These are phyloP conservation scores for Plotosus lineatus DNA, from an alignment of 2,113 vertebrate species.

Conservation along the genomic window DNA sequence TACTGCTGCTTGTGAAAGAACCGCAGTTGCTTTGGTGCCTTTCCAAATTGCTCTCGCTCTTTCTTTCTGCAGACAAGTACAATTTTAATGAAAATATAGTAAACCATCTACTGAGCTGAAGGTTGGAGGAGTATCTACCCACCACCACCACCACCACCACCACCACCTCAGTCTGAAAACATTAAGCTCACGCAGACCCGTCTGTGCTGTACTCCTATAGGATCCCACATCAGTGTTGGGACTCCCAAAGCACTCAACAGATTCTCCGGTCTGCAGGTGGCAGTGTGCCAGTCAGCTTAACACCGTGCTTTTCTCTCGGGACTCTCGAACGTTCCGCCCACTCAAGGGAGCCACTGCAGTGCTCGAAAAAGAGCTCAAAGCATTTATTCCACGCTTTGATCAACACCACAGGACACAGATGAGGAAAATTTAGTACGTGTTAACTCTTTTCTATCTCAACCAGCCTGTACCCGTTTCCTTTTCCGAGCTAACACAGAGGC, in stretches of 20 bases:
- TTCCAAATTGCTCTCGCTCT: slow-evolving; percentile 28
- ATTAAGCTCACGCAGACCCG: background rate
- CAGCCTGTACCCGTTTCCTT: slow-evolving; percentile 13
- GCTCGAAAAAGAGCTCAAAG: slow-evolving; percentile 28
- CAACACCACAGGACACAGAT: slow-evolving; percentile 34
- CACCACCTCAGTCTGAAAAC: background rate
- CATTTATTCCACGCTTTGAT: slow-evolving; percentile 44
- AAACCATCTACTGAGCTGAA: background rate
- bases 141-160: no score
- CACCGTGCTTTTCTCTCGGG: slow-evolving; percentile 27
- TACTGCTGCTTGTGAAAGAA: slow-evolving; percentile 38
- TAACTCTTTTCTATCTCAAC: background rate
- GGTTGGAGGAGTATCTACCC: background rate
- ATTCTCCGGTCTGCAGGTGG: slow-evolving; percentile 49
- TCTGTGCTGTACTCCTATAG: background rate
- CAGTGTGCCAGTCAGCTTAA: slow-evolving; percentile 44
- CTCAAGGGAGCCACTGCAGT: slow-evolving; percentile 20
- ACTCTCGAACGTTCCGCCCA: slow-evolving; percentile 45
- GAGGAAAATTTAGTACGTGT: slow-evolving; percentile 32
- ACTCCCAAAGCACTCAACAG: slow-evolving; percentile 35
- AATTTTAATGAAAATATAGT: background rate
- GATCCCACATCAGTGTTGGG: slow-evolving; percentile 13
- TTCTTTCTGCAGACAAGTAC: background rate
- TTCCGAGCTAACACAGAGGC: background rate
- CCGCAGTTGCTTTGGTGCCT: slow-evolving; percentile 19